These are phyloP conservation scores for Deilephila porcellus DNA, from an alignment of 2,888 invertebrate species.

Conservation along the genomic window DNA sequence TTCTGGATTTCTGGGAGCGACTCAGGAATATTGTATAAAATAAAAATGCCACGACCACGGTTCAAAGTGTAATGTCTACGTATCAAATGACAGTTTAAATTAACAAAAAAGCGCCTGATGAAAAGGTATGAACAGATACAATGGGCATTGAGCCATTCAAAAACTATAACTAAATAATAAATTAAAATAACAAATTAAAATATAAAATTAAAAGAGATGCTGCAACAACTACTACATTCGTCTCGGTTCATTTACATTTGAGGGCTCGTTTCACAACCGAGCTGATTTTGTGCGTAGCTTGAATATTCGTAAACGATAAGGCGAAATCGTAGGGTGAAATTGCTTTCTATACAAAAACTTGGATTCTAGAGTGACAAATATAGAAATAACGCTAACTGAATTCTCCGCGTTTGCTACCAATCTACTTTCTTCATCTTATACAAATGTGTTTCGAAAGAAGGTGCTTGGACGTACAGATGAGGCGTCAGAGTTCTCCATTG, in stretches of 20 bases:
- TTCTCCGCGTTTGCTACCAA: not conserved
- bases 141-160: too few relatives aligned
- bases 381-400: constrained; percentile 21
- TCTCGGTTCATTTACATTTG: constrained; percentile 53
- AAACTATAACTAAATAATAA: too few relatives aligned
- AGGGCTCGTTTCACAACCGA: constrained; percentile 43
- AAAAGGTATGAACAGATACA: too few relatives aligned
- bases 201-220: too few relatives aligned
- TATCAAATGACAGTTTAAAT: too few relatives aligned
- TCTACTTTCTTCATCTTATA: not conserved
- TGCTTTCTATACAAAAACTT: constrained; percentile 21
- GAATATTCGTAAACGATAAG: constrained; percentile 26
- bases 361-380: constrained; percentile 31
- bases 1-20: too few relatives aligned
- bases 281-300: constrained; percentile 43
- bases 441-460: not conserved
- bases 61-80: too few relatives aligned
- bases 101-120: too few relatives aligned
- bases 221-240: constrained; percentile 52
- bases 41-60: too few relatives aligned
- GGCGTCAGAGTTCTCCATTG: not conserved
- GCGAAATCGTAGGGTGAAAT: constrained; percentile 9
- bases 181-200: too few relatives aligned
- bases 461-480: not conserved
- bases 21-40: too few relatives aligned